phyloP scores from a whole-genome alignment of 2,888 invertebrate genomes.

The Saturnia pavonia region DNA sequence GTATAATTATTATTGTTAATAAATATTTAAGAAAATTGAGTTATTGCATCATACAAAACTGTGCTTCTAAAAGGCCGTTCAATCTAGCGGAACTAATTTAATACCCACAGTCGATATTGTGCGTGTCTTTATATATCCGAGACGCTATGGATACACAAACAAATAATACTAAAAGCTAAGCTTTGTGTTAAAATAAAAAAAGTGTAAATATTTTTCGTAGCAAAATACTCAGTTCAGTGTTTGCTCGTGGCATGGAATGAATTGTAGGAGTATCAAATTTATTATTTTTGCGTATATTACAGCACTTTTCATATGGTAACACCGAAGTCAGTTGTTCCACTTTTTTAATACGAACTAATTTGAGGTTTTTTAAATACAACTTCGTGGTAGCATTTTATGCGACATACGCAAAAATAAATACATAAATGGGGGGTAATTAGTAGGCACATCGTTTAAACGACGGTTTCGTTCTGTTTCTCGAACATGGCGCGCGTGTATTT shows the following conservation, averaged over 20 bases:
- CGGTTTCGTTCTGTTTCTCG: slow-evolving; percentile 73
- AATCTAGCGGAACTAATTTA: slow-evolving; percentile 44
- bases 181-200: slow-evolving; percentile 56
- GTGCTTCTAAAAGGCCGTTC: slow-evolving; percentile 45
- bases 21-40: slow-evolving; percentile 40
- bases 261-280: slow-evolving; percentile 66
- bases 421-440: slow-evolving; percentile 19
- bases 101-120: slow-evolving; percentile 28
- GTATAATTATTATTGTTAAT: slow-evolving; percentile 36
- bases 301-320: slow-evolving; percentile 22
- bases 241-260: slow-evolving; percentile 64
- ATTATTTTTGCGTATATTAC: slow-evolving; percentile 43
- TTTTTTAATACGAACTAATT: neutral
- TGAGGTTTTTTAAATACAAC: neutral
- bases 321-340: slow-evolving; percentile 20
- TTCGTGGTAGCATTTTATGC: neutral
- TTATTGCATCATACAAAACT: slow-evolving; percentile 31
- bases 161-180: slow-evolving; percentile 53
- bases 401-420: slow-evolving; percentile 12
- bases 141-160: slow-evolving; percentile 19
- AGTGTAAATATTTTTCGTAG: slow-evolving; percentile 64
- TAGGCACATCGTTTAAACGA: slow-evolving; percentile 69
- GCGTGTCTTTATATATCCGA: slow-evolving; percentile 23
- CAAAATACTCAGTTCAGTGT: slow-evolving; percentile 68
- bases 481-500: slow-evolving; percentile 77